These are phyloP conservation scores for Smittia aterrima DNA, from an alignment of 2,888 invertebrate genomes.

Conservation along the genomic window DNA sequence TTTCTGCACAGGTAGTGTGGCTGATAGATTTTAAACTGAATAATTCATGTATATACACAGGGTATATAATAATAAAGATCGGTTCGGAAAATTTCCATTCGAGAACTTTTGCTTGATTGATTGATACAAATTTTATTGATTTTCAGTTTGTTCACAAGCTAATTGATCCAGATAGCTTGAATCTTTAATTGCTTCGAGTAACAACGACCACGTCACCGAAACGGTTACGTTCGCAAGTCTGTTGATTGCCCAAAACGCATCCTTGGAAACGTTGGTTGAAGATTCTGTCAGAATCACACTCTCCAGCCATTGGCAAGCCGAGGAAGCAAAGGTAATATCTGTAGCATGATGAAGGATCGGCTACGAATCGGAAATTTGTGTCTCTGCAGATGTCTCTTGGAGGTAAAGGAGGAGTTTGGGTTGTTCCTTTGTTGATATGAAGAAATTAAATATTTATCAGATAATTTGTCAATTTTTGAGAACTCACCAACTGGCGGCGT, in stretches of 20 bases:
- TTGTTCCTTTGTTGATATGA: background rate
- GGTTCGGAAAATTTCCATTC: constrained; percentile 33
- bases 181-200: background rate
- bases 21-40: constrained; percentile 23
- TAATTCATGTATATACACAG: constrained; percentile 37
- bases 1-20: constrained; percentile 24
- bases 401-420: background rate
- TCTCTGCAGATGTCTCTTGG: constrained; percentile 8
- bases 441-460: too few relatives aligned
- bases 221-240: background rate
- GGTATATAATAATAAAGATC: constrained; percentile 38
- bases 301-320: background rate
- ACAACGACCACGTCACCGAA: background rate
- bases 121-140: background rate
- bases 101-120: background rate
- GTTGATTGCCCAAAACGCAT: background rate
- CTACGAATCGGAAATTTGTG: constrained; percentile 16
- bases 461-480: too few relatives aligned
- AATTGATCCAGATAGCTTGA: too few relatives aligned
- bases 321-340: background rate
- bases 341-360: background rate
- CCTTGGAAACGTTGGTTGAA: background rate
- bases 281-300: background rate
- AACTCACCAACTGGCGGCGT: background rate
- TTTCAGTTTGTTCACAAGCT: background rate